Evolutionary conservation across 2,888 invertebrate genomes (phyloP).

Genomic region (Neoascia interrupta): DNA sequence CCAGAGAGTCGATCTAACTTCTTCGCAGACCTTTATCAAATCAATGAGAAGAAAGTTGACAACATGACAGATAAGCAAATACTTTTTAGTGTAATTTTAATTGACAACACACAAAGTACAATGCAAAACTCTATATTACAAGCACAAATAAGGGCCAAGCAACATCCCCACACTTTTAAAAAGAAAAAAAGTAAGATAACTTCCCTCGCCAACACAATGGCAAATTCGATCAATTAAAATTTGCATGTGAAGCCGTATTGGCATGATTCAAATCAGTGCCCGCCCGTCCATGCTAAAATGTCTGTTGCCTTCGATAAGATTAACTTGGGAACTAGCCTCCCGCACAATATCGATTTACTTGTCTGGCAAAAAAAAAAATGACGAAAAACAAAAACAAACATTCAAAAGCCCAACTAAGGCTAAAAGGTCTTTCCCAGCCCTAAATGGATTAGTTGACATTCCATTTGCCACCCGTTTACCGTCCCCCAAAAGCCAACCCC

Average conservation of each 20-base stretch:
- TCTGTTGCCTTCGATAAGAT: constrained; percentile 59
- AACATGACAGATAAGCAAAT: too few relatives aligned
- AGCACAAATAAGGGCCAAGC: too few relatives aligned
- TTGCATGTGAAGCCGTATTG: constrained; percentile 43
- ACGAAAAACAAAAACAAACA: background rate
- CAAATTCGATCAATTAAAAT: too few relatives aligned
- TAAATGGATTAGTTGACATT: constrained; percentile 67
- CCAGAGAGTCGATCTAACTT: too few relatives aligned
- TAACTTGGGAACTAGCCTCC: constrained; percentile 44
- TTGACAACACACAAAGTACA: too few relatives aligned
- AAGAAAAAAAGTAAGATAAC: too few relatives aligned
- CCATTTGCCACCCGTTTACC: constrained; percentile 18
- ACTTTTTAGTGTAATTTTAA: too few relatives aligned
- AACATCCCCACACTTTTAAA: too few relatives aligned
- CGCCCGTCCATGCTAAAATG: background rate
- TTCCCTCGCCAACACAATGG: too few relatives aligned
- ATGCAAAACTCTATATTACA: too few relatives aligned
- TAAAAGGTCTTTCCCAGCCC: constrained; percentile 50
- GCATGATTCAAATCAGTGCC: constrained; percentile 43
- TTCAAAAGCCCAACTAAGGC: constrained; percentile 17
- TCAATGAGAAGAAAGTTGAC: too few relatives aligned
- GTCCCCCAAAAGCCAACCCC: background rate
- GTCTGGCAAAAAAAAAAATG: constrained; percentile 36
- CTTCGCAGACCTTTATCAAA: too few relatives aligned
- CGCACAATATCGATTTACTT: constrained; percentile 51